Evolutionary conservation across 92 coral and sea anemone genomes (phyloP), one percentile per base, ranked within the genome.

Genomic region (Paramuricea clavata): DNA sequence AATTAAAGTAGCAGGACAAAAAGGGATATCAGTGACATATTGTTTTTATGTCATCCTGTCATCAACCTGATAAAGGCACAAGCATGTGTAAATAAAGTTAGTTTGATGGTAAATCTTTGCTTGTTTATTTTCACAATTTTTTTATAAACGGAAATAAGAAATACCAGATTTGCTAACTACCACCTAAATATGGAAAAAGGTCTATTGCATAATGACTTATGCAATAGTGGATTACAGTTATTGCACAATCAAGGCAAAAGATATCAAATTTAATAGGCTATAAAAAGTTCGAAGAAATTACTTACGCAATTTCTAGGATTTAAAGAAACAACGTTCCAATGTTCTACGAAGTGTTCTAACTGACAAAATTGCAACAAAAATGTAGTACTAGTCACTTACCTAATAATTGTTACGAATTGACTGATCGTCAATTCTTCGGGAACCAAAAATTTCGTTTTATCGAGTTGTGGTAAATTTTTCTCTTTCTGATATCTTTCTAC

Each of bases 401-500:
- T 91, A 27, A 97, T 97, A 6, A 97, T 97, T 22, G 99, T 97
- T 7, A 97, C 99, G 74, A 97, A 97, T 80, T 97, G 99, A 84
- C 99, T 97, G 98, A 97, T 97, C 0, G 99, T 97, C 54, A 97
- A 67, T 56, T 97, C 99, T 61, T 97, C 98, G 2, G 99, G 99
- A 12, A 97, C 99, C 49, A 97, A 82, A 83, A 97, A 97, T 85
- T 97, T 97, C 32, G 99, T 97, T 80, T 97, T 97, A 73, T 97
- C 99, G 6, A 97, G 87, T 23, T 93, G 81, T 5, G 99, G 99
- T 72, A 97, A 91, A 78, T 93, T 95, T 81, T 92, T 93, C 77
- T 97, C 99, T 84, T 97, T 97, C 85, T 94, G 98, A 83, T 97
- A 97, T 78, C 97, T 87, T 78, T 97, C 99, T n/a, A 97, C 99